Evolutionary conservation across 23 tunicate species (phyloP).

Genomic region (Phallusia fumigata): DNA sequence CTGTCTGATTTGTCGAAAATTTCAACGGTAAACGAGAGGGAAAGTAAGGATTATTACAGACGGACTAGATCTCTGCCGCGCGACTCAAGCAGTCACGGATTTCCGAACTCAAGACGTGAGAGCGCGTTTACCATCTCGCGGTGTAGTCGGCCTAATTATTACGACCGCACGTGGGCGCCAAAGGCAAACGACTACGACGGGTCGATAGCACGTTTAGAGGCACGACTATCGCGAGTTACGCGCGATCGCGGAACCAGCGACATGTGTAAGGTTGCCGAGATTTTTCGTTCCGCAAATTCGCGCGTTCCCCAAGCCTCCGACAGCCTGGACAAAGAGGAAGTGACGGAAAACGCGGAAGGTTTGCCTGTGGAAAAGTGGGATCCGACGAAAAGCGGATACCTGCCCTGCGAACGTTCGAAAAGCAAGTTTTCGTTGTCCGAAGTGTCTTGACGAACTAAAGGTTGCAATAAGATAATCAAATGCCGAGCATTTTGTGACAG

Average conservation of each 20-base stretch:
- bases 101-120: not conserved
- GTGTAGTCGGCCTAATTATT: not conserved
- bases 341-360: not conserved
- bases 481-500: too few relatives aligned
- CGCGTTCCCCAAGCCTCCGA: not conserved
- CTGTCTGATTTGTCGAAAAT: not conserved
- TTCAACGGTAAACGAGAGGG: not conserved
- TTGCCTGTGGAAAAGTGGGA: not conserved
- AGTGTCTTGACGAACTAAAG: too few relatives aligned
- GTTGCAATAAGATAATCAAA: too few relatives aligned
- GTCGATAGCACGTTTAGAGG: not conserved
- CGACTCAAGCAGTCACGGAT: not conserved
- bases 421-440: too few relatives aligned
- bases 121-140: not conserved
- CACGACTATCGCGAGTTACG: not conserved
- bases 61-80: not conserved
- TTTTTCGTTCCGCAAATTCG: not conserved
- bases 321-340: not conserved
- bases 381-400: not conserved
- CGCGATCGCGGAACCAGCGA: not conserved
- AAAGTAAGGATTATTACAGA: not conserved
- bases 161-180: slow-evolving; percentile 5
- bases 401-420: not conserved
- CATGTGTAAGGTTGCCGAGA: not conserved
- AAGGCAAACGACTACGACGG: not conserved